Percentiles rank a stretch among this genome's conserved stretches.
Conservation (phyloP, 2,797 vertebrate genomes). For the Helarctos malayanus region DNA sequence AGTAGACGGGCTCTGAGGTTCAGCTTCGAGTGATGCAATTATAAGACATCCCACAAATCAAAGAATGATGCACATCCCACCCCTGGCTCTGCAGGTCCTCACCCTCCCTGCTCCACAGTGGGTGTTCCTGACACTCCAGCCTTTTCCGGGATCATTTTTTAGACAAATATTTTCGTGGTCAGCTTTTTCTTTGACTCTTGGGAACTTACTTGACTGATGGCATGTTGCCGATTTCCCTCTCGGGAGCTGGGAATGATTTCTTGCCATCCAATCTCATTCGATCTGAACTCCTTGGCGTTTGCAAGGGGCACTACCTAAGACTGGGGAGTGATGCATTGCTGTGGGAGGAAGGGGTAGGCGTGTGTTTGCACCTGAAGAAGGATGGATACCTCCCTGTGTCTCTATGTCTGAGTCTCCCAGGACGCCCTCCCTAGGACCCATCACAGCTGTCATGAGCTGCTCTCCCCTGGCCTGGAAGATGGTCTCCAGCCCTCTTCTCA, state of each 20-base stretch:
- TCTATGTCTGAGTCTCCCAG: neutral
- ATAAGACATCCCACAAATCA: accelerated
- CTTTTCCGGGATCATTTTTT: neutral
- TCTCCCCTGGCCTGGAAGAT: neutral
- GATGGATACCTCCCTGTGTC: too few relatives aligned
- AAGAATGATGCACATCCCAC: accelerated
- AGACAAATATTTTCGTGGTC: neutral
- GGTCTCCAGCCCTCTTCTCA: neutral
- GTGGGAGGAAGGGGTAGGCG: neutral
- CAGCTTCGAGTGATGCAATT: neutral
- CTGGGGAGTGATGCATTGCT: accelerated
- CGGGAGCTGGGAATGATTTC: too few relatives aligned
- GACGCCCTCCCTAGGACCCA: too few relatives aligned
- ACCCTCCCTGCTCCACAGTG: accelerated
- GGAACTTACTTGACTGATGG: neutral
- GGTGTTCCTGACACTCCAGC: accelerated
- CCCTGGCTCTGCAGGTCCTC: accelerated
- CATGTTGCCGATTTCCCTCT: accelerated
- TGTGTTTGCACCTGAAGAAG: neutral
- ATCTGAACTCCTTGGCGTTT: neutral
- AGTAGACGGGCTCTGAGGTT: neutral
- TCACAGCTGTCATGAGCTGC: neutral
- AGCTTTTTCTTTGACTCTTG: neutral
- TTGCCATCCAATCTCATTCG: too few relatives aligned
- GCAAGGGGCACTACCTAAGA: accelerated